Evolutionary conservation across 2,797 vertebrate genomes (phyloP).

Genomic region (Arrhamphus sclerolepis): DNA sequence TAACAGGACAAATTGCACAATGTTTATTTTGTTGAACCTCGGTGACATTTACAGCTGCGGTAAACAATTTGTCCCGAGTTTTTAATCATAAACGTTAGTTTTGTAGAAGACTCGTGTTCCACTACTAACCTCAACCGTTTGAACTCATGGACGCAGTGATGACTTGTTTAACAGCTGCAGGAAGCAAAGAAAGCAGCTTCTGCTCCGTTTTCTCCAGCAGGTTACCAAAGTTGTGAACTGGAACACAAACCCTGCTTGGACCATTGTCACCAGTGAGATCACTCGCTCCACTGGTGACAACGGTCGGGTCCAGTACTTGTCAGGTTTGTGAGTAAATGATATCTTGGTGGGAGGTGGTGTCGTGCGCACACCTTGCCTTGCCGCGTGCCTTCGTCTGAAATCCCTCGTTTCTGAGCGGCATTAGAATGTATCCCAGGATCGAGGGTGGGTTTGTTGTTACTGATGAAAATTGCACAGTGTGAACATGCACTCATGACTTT

Average conservation of each 20-base stretch:
- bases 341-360: constrained; percentile 17
- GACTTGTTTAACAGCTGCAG: neutral
- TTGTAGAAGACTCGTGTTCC: neutral
- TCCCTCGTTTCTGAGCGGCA: constrained; percentile 37
- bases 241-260: constrained; percentile 21
- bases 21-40: constrained; percentile 39
- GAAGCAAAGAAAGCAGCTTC: neutral
- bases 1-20: constrained; percentile 52
- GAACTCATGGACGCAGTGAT: neutral
- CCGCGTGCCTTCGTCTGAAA: constrained; percentile 69
- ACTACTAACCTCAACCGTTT: constrained; percentile 32
- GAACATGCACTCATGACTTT: constrained; percentile 13
- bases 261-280: constrained; percentile 23
- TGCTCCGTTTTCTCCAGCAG: neutral
- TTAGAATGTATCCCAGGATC: constrained; percentile 62
- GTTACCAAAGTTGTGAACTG: constrained; percentile 51
- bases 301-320: too few species aligned
- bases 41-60: constrained; percentile 13
- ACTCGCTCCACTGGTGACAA: too few species aligned
- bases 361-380: constrained; percentile 18
- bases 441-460: constrained; percentile 17
- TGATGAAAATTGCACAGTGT: constrained; percentile 53
- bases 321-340: constrained; percentile 23
- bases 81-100: neutral
- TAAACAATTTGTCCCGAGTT: too few species aligned